Percentiles rank a stretch among this genome's conserved stretches.
phyloP scores from a whole-genome alignment of 2,113 vertebrate species.

The Embiotoca jacksoni region DNA sequence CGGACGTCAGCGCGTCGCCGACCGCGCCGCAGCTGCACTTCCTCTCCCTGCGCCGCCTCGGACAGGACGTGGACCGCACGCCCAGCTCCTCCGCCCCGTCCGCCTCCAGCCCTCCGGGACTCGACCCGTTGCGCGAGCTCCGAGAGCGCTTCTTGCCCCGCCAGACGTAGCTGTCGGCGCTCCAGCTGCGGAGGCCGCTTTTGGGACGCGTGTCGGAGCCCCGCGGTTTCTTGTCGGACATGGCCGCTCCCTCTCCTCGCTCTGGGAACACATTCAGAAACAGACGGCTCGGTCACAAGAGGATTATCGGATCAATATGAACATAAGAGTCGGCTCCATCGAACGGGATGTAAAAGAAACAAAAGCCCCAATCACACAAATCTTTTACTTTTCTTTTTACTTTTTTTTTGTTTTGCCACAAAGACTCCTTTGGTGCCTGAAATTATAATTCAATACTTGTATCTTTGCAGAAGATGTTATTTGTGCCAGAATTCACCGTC shows the following conservation, averaged over 20 bases:
- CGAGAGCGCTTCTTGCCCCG: conserved; percentile 93
- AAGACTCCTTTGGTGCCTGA: too few relatives aligned
- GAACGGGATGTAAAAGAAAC: too few relatives aligned
- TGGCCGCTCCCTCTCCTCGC: conserved; percentile 42
- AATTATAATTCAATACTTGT: too few relatives aligned
- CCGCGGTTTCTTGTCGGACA: conserved; percentile 86
- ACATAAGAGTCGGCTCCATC: too few relatives aligned
- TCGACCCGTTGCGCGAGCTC: conserved; percentile 82
- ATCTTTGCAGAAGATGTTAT: too few relatives aligned
- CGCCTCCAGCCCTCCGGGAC: conserved; percentile 71
- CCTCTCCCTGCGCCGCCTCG: conserved; percentile 88
- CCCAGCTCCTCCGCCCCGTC: conserved; percentile 74
- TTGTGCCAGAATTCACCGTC: too few relatives aligned
- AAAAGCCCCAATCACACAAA: too few relatives aligned
- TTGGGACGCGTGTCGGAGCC: conserved; percentile 91
- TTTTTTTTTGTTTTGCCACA: too few relatives aligned
- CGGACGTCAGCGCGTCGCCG: conserved; percentile 67
- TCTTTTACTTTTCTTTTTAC: too few relatives aligned
- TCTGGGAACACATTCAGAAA: conserved; percentile 47
- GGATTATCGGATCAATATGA: neutral
- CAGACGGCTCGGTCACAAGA: neutral
- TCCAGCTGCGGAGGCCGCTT: conserved; percentile 89
- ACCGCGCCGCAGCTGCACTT: conserved; percentile 90
- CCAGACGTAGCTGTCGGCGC: conserved; percentile 94
- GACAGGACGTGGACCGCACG: conserved; percentile 80